Base-by-base conservation (phyloP, 2,113 vertebrate species). In the Gasterosteus aculeatus region DNA sequence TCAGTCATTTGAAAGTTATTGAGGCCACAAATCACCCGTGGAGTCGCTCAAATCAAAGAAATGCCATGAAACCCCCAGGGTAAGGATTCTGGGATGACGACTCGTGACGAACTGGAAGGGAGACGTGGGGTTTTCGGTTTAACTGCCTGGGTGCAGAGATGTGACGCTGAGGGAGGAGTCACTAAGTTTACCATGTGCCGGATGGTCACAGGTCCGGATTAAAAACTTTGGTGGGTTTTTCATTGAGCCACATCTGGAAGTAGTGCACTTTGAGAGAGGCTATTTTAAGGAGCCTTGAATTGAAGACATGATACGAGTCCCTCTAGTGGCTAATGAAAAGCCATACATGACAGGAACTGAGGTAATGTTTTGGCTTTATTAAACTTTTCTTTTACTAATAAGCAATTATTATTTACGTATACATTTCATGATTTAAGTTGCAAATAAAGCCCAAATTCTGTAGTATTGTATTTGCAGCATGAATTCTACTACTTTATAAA, bases 1-100 rank as follows among this genome's bases (percentile, higher is more conserved):
- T 22, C 14, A 10, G 33, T 75, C 67, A 75, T 62, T 78, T 58
- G 63, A 72, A 31, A 58, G 39, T 54, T 71, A 60, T 64, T 59
- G 15, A 49, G 66, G 61, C 39, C 74, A 71, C 33, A 35, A 38
- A 77, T 51, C 47, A 57, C 31, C 10, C 5, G 46, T 11, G 33
- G 15, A 62, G 22, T 57, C 5, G 42, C 41, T 59, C 14, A 59
- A 46, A 26, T 69, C 29, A 14, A 47, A 33, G n/a, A 49, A 26
- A 47, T 10, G 3, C 9, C 19, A 22, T 35, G 51, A 57, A 39
- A 60, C 44, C 18, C 10, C 8, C 33, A 10, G 8, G 7, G 1
- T 60, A 54, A 29, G 35, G 15, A 39, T 26, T 57, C 53, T 14
- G 33, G n/a, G 33, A 44, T 62, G 14, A 56, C 39, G 66, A 22